Base-by-base conservation (phyloP, 2,888 invertebrate genomes). In the Zaprionus lineosus region DNA sequence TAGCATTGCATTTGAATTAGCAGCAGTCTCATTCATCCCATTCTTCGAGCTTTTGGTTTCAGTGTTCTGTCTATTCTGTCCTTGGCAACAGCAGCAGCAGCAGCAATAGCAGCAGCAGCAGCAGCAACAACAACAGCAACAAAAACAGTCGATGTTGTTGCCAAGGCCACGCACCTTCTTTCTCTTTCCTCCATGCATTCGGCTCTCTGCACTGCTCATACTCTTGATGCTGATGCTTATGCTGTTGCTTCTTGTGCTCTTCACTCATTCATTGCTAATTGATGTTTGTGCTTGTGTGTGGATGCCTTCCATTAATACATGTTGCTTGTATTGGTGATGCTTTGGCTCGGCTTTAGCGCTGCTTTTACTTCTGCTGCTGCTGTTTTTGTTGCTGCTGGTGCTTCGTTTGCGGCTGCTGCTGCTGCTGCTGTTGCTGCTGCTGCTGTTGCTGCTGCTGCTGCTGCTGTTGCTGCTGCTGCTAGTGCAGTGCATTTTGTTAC, bases 251-350 rank as follows among this genome's bases (percentile, higher is more conserved):
- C 31, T 62, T n/a, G 11, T 62, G 46, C 47, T 41, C 48, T 40
- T 61, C 40, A 44, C 68, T 44, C 53, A 55, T 53, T 47, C 53
- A 55, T 55, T 55, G 68, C 77, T 75, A 75, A 84, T 84, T 76
- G 67, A 52, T 60, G 58, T 41, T 41, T 60, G 67, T 29, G 28
- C 40, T 24, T 40, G 43, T 24, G 19, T 33, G 39, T 7, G 47
- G 21, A 39, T 21, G 16, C 31, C 51, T 29, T 39, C 39, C 61
- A 48, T 59, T 66, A 51, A 44, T 44, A 31, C 18, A 24, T 46
- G 18, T 8, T 26, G 11, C 9, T 28, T 19, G 48, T 39, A 29
- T 44, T 34, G 14, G 14, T 40, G 40, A 12, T 1, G 28, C 16
- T 14, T 14, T 6, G 28, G 40, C 12, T 11, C 18, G 12, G 1